Evolutionary conservation across 2,888 invertebrate genomes (phyloP).

Genomic region (Trissolcus brochymenae): DNA sequence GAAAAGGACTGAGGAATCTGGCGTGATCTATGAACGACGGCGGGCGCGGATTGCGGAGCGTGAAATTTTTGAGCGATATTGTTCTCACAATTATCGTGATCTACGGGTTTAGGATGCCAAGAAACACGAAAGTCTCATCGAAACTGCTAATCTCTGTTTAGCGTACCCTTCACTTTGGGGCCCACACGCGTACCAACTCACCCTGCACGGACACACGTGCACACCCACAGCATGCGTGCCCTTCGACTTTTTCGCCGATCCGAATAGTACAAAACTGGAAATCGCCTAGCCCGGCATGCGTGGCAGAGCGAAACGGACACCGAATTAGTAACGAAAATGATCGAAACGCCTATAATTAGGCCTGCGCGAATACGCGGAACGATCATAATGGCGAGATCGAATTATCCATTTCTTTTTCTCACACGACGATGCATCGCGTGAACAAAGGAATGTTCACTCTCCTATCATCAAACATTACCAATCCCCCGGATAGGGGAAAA

Average conservation of each 20-base stretch:
- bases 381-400: slow-evolving; percentile 44
- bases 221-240: slow-evolving; percentile 25
- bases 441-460: slow-evolving; percentile 44
- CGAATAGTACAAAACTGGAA: slow-evolving; percentile 55
- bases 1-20: slow-evolving; percentile 45
- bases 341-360: slow-evolving; percentile 72
- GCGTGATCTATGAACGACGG: slow-evolving; percentile 65
- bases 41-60: slow-evolving; percentile 61
- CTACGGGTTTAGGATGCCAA: slow-evolving; percentile 72
- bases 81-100: slow-evolving; percentile 77
- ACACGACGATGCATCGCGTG: slow-evolving; percentile 55
- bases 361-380: slow-evolving; percentile 66
- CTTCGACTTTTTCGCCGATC: slow-evolving; percentile 43
- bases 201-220: slow-evolving; percentile 8
- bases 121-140: slow-evolving; percentile 72
- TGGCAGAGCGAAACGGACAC: slow-evolving; percentile 20
- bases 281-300: slow-evolving; percentile 31
- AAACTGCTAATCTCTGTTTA: slow-evolving; percentile 70
- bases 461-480: slow-evolving; percentile 29
- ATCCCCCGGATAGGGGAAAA: neutral
- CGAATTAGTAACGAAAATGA: slow-evolving; percentile 62
- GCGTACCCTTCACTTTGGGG: slow-evolving; percentile 69
- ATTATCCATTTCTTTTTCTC: slow-evolving; percentile 59
- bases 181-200: slow-evolving; percentile 35
- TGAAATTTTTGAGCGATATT: slow-evolving; percentile 73